phyloP scores from a whole-genome alignment of 1,140 invertebrate species.

The Armadillidium nasatum region DNA sequence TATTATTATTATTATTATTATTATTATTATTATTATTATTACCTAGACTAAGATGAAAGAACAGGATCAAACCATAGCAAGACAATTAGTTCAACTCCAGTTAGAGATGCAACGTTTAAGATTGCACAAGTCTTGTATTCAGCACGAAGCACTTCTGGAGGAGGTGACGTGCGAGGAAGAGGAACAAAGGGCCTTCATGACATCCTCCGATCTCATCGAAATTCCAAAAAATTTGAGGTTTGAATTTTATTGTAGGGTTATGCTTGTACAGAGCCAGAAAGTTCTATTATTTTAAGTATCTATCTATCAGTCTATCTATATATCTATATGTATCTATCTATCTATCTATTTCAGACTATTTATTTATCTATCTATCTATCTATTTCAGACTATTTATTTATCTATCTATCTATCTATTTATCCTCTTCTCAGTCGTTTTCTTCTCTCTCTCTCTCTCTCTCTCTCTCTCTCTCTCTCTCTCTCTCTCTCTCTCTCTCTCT shows the following conservation, averaged over 20 bases:
- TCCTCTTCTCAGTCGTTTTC: too few relatives aligned
- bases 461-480: too few relatives aligned
- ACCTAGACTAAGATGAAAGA: slow-evolving; percentile 32
- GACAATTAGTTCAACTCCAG: slow-evolving; percentile 31
- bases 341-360: too few relatives aligned
- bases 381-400: too few relatives aligned
- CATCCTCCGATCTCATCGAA: slow-evolving; percentile 28
- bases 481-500: too few relatives aligned
- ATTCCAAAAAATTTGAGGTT: slow-evolving; percentile 29
- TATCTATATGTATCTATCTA: too few relatives aligned
- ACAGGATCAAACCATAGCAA: slow-evolving; percentile 35
- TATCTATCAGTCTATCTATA: too few relatives aligned
- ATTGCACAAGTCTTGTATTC: slow-evolving; percentile 25
- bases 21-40: not conserved
- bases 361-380: too few relatives aligned
- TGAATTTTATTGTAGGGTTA: not conserved
- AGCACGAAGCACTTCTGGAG: slow-evolving; percentile 29
- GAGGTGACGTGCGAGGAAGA: slow-evolving; percentile 33
- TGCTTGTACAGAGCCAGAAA: too few relatives aligned
- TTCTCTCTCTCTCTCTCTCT: too few relatives aligned
- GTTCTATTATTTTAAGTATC: too few relatives aligned
- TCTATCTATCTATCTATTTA: too few relatives aligned
- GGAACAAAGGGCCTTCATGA: slow-evolving; percentile 23
- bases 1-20: not conserved
- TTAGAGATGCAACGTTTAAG: slow-evolving; percentile 32